Evolutionary conservation across 2,113 vertebrate genomes (phyloP).

Genomic region (Chloropsis cyanopogon): DNA sequence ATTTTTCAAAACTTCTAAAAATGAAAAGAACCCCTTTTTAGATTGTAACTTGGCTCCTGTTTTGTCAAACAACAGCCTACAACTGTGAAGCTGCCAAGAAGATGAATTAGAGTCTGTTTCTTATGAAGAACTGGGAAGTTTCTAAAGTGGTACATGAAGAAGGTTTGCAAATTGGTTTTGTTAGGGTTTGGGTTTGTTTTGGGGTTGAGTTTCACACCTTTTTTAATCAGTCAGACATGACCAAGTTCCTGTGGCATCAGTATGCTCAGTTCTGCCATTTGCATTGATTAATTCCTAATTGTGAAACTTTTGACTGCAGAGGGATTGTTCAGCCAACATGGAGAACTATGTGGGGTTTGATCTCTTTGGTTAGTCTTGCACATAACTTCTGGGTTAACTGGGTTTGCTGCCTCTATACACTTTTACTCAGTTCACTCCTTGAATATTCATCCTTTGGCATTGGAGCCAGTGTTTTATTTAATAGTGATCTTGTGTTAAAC

Average conservation of each 20-base stretch:
- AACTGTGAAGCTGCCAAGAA: neutral
- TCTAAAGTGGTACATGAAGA: neutral
- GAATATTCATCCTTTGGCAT: slow-evolving; percentile 18
- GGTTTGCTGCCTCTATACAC: neutral
- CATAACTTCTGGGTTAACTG: neutral
- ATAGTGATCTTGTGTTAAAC: slow-evolving; percentile 17
- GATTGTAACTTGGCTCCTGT: neutral
- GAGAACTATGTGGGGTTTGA: neutral
- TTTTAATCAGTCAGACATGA: neutral
- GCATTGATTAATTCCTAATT: neutral
- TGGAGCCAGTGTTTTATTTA: slow-evolving; percentile 14
- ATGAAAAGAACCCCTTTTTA: neutral
- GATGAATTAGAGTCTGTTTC: neutral
- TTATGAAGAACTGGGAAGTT: neutral
- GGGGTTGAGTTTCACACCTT: neutral
- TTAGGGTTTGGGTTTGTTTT: neutral
- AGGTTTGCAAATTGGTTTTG: neutral
- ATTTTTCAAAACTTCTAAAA: slow-evolving; percentile 22
- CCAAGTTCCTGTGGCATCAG: neutral
- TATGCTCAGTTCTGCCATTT: neutral
- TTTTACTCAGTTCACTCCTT: neutral
- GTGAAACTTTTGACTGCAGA: neutral
- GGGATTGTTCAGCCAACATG: neutral
- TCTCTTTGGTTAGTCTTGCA: neutral
- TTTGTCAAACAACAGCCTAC: neutral